Conservation (phyloP, 2,888 invertebrate species). For the Thyatira batis region DNA sequence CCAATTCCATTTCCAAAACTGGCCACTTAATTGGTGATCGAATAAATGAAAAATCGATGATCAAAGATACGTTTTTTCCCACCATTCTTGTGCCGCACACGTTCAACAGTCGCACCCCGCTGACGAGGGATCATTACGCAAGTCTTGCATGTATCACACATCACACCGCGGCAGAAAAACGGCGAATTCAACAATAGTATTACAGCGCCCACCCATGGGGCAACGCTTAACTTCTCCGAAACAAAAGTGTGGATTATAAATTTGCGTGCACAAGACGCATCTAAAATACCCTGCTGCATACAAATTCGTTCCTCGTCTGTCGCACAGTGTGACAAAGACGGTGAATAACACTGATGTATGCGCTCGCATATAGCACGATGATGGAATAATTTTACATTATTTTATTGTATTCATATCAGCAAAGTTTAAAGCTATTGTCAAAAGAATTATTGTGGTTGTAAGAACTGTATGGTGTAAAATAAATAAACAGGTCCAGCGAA, state of each 20-base stretch:
- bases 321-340: constrained; percentile 26
- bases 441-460: not conserved
- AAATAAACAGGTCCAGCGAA: not conserved
- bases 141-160: not conserved
- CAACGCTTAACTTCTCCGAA: constrained; percentile 55
- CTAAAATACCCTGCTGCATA: constrained; percentile 43
- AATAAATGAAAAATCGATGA: not conserved
- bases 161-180: not conserved
- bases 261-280: constrained; percentile 39
- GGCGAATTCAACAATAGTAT: constrained; percentile 35
- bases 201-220: constrained; percentile 58
- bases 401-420: not conserved
- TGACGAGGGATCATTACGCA: not conserved
- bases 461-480: not conserved
- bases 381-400: constrained; percentile 12
- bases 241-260: constrained; percentile 56
- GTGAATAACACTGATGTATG: constrained; percentile 31
- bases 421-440: not conserved
- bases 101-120: not conserved
- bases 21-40: not conserved
- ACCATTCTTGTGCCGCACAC: not conserved
- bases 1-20: not conserved
- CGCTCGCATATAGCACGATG: constrained; percentile 30
- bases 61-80: not conserved
- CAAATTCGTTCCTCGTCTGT: constrained; percentile 35